Evolutionary conservation across 2,797 vertebrate genomes (phyloP), one percentile per base, ranked within the genome.

Genomic region (Chrysocyon brachyurus): DNA sequence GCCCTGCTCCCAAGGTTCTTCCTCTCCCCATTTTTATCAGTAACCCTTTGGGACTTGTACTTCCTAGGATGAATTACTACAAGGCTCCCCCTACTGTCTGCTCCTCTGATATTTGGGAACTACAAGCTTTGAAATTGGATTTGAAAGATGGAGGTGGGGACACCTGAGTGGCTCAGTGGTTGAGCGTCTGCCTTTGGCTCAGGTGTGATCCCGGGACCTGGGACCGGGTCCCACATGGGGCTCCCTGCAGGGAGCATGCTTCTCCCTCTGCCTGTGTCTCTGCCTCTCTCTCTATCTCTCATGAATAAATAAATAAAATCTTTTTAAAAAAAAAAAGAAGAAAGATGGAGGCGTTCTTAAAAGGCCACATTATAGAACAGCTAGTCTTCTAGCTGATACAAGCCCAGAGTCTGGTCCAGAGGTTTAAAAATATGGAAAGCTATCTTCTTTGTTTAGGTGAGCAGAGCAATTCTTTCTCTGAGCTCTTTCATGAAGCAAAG

Each of bases 261-360:
- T 46, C 40, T 46, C 7, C 40, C 40, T 46, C 40, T 46, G 40
- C 7, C 40, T 46, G 40, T 46, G 40, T 46, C 40, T 46, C 40
- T 46, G 40, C 40, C 40, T 46, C 40, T 40, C 40, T 40, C 5
- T 46, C 40, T 46, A 46, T 46, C 40, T 46, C 40, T 46, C 40
- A 46, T 46, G 40, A 46, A 46, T 46, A 46, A 46, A 46, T 46
- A 46, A 46, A 46, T 46, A 46, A 46, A 46, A 46, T 46, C 40
- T 46, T 46, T 33, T 36, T 4, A 36, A 46, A 46, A 46, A 46
- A 46, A 46, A 46, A 46, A 46, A 46, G 40, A 46, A 46, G 14
- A 91, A 91, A 96, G 59, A 94, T 63, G 40, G 64, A 73, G 31
- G 52, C 21, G 21, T 92, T 96, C 92, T 75, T 94, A 26, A 93